Base-by-base conservation (phyloP, 2,113 vertebrate species). In the Thunnus thynnus region DNA sequence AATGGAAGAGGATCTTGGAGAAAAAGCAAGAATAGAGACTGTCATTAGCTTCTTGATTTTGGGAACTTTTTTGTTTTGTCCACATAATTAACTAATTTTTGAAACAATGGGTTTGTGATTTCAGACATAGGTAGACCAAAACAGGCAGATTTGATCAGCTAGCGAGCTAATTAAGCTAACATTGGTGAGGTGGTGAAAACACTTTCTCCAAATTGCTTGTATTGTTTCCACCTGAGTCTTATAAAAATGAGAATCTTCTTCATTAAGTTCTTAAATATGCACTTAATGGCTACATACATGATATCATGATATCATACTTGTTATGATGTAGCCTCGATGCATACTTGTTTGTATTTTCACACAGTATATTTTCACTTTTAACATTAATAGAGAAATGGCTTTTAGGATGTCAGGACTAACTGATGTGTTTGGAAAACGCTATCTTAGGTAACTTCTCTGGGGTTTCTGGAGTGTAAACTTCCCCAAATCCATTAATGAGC, bases 1-100 rank as follows among this genome's bases (percentile, higher is more conserved):
- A 88, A 86, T 69, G 30, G 36, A 62, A 82, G 84, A 81, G 16
- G 13, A 50, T 17, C 9, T n/a, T 9, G 12, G 8, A 30, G 63
- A 48, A 32, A 17, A 76, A 89, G 85, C 16, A 56, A 76, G 78
- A 85, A 80, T 54, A 67, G 20, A 44, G 20, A 44, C 46, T 46
- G 2, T 20, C 13, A 22, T 20, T 41, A 58, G 8, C n/a, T 55
- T 70, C 3, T 0, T 61, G 13, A 62, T 27, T 30, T 5, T 58
- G 47, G 27, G 41, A 70, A 20, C 8, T 17, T 18, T 46, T 22
- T 14, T 11, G 7, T 27, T 55, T 55, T 48, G 9, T 51, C 25
- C 4, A 13, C 36, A 11, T 51, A 9, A 5, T 25, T 25, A 13
- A 51, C 9, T 41, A 36, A 36, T 7, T 36, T 36, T 36, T 36